Conservation (phyloP, 2,797 vertebrate genomes). For the Phataginus tricuspis region DNA sequence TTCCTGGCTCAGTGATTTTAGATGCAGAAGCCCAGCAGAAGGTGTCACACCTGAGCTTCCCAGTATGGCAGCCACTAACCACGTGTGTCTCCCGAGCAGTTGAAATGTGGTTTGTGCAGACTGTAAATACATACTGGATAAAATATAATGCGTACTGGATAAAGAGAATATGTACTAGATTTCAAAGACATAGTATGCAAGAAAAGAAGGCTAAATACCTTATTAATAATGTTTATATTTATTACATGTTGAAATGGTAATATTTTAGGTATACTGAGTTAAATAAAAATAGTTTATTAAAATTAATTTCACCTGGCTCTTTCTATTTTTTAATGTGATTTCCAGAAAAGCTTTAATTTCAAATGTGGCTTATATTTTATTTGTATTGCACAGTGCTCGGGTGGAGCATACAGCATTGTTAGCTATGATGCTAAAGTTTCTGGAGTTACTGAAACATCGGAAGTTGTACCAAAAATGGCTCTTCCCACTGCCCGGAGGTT, state of each 20-base stretch:
- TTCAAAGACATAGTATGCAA: slow-evolving; percentile 24
- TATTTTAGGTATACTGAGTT: slow-evolving; percentile 9
- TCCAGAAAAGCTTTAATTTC: neutral
- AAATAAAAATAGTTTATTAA: slow-evolving; percentile 40
- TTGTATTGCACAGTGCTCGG: neutral
- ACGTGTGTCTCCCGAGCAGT: neutral
- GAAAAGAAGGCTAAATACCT: slow-evolving; percentile 33
- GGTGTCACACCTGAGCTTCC: neutral
- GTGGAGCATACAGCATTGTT: neutral
- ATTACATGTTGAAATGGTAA: neutral
- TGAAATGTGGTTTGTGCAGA: neutral
- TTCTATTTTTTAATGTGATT: neutral
- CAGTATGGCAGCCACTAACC: neutral
- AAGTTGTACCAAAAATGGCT: slow-evolving; percentile 34
- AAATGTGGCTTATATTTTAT: neutral
- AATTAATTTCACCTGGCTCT: neutral
- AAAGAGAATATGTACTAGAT: neutral
- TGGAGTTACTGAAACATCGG: neutral
- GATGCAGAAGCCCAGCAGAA: neutral
- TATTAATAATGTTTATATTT: neutral
- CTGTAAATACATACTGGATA: too few relatives aligned
- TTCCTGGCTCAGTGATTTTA: neutral
- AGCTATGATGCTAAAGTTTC: neutral
- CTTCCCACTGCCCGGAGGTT: slow-evolving; percentile 42
- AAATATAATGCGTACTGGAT: too few relatives aligned